Conservation (phyloP, 1,140 invertebrate species). For the Drosophila serrata region DNA sequence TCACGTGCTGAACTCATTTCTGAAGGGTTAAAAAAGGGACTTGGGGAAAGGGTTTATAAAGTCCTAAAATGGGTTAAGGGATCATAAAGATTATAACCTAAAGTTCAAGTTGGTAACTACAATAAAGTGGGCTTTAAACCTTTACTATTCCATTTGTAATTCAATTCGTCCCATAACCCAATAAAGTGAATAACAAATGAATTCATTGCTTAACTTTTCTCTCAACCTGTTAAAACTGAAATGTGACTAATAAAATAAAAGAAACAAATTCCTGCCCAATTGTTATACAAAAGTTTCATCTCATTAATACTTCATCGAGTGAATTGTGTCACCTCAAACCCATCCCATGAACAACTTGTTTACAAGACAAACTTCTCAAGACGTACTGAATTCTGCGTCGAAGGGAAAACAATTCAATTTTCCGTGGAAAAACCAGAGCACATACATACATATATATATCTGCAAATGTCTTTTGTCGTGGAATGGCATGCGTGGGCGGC, state of each 20-base stretch:
- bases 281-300: slow-evolving; percentile 43
- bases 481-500: slow-evolving; percentile 50
- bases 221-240: slow-evolving; percentile 50
- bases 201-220: slow-evolving; percentile 20
- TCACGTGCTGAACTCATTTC: slow-evolving; percentile 65
- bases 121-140: not conserved
- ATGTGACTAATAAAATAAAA: slow-evolving; percentile 55
- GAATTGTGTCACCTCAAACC: slow-evolving; percentile 57
- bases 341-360: slow-evolving; percentile 60
- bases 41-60: not conserved
- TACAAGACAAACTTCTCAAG: slow-evolving; percentile 58
- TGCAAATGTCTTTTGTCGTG: slow-evolving; percentile 55
- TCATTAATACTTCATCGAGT: slow-evolving; percentile 79
- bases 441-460: slow-evolving; percentile 63
- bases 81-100: not conserved
- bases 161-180: not conserved
- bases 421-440: slow-evolving; percentile 55
- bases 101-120: not conserved
- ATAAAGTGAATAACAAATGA: slow-evolving; percentile 26
- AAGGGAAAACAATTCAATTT: slow-evolving; percentile 80
- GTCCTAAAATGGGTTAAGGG: not conserved
- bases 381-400: slow-evolving; percentile 57
- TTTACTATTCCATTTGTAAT: not conserved
- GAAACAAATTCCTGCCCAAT: slow-evolving; percentile 18
- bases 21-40: slow-evolving; percentile 24